Conservation (phyloP, 2,888 invertebrate species). For the Hedychridium roseum region DNA sequence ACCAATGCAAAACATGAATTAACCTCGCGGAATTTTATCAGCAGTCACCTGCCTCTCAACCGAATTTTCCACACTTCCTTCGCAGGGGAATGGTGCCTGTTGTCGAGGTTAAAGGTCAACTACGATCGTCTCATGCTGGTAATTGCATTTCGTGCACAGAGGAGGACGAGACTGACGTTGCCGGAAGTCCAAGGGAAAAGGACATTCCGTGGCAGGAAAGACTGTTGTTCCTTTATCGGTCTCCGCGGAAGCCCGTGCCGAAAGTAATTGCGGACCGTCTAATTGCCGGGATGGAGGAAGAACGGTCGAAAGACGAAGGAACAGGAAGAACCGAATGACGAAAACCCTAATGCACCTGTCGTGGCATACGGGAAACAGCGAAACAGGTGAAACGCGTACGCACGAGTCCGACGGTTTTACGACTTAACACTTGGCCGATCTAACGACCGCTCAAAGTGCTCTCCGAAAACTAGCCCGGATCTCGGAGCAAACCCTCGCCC, state of each 20-base stretch:
- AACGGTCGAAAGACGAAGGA: slow-evolving; percentile 17
- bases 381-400: slow-evolving; percentile 56
- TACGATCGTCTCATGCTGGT: no score
- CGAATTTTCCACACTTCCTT: no score
- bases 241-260: slow-evolving; percentile 2
- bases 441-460: slow-evolving; percentile 18
- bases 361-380: slow-evolving; percentile 58
- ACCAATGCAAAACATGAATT: no score
- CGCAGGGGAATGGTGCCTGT: no score
- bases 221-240: no score
- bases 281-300: slow-evolving; percentile 18
- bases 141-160: no score
- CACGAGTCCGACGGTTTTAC: slow-evolving; percentile 55
- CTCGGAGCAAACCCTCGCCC: not conserved
- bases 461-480: slow-evolving; percentile 5
- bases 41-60: no score
- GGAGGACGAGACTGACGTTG: no score
- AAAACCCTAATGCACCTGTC: slow-evolving; percentile 49
- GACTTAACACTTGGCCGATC: slow-evolving; percentile 46
- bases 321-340: slow-evolving; percentile 33
- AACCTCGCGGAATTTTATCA: no score
- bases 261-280: slow-evolving; percentile 19
- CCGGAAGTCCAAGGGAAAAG: no score
- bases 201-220: no score
- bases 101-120: no score